Evolutionary conservation across 2,797 vertebrate species (phyloP).

Genomic region (Silurus lanzhouensis): DNA sequence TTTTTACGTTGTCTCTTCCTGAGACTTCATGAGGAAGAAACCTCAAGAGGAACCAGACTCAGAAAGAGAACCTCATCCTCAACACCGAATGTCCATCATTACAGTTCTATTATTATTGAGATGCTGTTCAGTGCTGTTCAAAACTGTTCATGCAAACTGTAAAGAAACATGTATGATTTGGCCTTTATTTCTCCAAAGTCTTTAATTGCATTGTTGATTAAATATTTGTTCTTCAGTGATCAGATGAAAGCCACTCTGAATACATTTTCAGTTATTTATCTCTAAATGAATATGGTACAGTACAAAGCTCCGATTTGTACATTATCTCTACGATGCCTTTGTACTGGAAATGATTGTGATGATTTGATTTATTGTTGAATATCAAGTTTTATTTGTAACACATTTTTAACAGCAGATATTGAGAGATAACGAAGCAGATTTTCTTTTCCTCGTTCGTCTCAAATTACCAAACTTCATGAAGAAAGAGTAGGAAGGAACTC

Average conservation of each 20-base stretch:
- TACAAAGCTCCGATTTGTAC: not conserved
- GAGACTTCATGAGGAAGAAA: too few species aligned
- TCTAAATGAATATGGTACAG: not conserved
- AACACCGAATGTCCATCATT: not conserved
- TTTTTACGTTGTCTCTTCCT: too few species aligned
- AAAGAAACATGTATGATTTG: too few species aligned
- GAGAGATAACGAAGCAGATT: not conserved
- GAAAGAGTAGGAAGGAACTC: not conserved
- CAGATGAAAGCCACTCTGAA: too few species aligned
- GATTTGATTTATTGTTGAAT: not conserved
- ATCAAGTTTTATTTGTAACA: not conserved
- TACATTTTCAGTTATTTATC: not conserved
- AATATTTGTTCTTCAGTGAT: not conserved
- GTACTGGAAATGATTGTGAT: not conserved
- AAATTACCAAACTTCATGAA: not conserved
- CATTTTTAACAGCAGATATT: not conserved
- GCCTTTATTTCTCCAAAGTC: not conserved
- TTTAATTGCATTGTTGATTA: not conserved
- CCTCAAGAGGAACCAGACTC: too few species aligned
- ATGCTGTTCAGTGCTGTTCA: too few species aligned
- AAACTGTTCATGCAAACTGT: too few species aligned
- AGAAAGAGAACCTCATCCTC: not conserved
- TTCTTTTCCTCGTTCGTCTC: not conserved
- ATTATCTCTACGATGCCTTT: not conserved
- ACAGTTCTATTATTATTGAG: too few species aligned